Percentiles rank a stretch among this genome's conserved stretches.
phyloP scores from a whole-genome alignment of 2,888 invertebrate genomes.

The Alloplasta piceator region DNA sequence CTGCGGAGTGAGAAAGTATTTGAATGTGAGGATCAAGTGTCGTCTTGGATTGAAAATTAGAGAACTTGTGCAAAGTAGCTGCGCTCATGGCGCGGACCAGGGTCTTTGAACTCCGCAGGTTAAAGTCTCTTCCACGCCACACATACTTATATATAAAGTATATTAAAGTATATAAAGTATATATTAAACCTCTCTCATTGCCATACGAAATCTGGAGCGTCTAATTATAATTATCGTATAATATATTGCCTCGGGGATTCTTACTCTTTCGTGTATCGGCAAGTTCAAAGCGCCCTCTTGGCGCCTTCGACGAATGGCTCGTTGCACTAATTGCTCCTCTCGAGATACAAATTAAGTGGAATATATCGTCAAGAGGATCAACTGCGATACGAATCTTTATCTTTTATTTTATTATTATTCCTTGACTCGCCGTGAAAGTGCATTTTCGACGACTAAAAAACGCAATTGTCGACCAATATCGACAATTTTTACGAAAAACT shows the following conservation, averaged over 20 bases:
- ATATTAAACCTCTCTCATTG: background rate
- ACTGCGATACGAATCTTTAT: background rate
- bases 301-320: background rate
- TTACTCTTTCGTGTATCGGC: background rate
- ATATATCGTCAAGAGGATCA: background rate
- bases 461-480: no score
- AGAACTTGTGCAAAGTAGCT: background rate
- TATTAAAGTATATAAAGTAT: no score
- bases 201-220: background rate
- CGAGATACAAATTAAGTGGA: background rate
- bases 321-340: background rate
- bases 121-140: background rate
- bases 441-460: no score
- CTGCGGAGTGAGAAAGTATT: background rate
- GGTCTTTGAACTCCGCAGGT: constrained; percentile 2
- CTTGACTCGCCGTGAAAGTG: no score
- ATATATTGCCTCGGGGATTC: constrained; percentile 7
- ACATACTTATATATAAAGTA: background rate
- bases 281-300: constrained; percentile 1
- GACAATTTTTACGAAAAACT: no score
- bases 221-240: constrained; percentile 34
- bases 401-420: no score
- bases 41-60: constrained; percentile 14
- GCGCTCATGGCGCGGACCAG: background rate
- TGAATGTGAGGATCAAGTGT: constrained; percentile 1